A percentile compares a stretch with the other conserved stretches of the same genome.
These are phyloP conservation scores for Formica selysi DNA, from an alignment of 1,140 invertebrate genomes.

Conservation along the genomic window DNA sequence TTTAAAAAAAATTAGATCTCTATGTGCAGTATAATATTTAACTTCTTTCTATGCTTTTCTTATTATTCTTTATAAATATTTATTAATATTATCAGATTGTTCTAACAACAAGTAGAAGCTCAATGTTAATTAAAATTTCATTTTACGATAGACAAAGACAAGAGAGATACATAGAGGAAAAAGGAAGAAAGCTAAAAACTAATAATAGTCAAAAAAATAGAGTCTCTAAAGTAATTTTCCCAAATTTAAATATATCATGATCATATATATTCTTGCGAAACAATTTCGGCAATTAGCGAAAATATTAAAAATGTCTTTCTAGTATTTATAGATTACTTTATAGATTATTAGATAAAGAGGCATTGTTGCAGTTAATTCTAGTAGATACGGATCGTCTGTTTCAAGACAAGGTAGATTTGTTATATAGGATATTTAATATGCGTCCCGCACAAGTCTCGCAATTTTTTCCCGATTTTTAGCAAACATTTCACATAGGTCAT, in stretches of 20 bases:
- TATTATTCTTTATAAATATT: slow-evolving; percentile 2
- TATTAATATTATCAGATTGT: not conserved
- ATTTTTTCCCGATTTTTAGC: slow-evolving; percentile 34
- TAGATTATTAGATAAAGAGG: not conserved
- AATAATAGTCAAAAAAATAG: not conserved
- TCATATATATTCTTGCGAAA: not conserved
- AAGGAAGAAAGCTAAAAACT: not conserved
- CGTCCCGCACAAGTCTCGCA: slow-evolving; percentile 19
- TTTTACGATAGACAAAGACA: not conserved
- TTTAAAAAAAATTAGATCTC: not conserved
- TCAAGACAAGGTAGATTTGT: not conserved
- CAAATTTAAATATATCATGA: not conserved
- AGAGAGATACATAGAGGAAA: not conserved
- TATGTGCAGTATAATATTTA: not conserved
- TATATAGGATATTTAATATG: slow-evolving; percentile 39
- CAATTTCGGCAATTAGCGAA: not conserved
- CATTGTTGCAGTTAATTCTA: slow-evolving; percentile 17
- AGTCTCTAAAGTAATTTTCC: not conserved
- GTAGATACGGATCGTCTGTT: not conserved
- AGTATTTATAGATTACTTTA: not conserved
- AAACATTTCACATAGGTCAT: slow-evolving; percentile 39
- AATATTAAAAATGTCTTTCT: not conserved
- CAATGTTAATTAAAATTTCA: slow-evolving; percentile 11
- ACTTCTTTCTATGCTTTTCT: not conserved
- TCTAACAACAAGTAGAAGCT: not conserved